phyloP scores from a whole-genome alignment of 2,888 invertebrate genomes.

The Choreutis nemorana region DNA sequence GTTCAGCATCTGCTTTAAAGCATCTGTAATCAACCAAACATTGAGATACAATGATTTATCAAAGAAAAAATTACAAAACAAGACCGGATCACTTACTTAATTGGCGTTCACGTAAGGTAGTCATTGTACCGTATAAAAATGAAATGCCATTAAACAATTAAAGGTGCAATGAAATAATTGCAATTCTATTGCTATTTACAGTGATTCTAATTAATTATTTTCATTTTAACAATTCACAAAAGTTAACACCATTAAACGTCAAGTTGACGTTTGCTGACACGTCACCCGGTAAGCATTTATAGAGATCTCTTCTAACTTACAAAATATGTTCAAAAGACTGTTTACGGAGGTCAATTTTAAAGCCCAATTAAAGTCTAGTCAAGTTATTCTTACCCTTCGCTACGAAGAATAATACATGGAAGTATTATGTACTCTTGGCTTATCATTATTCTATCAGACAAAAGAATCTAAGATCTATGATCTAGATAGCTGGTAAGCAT shows the following conservation, averaged over 20 bases:
- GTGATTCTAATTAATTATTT: not conserved
- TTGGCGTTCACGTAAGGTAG: slow-evolving; percentile 75
- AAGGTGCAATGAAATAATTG: slow-evolving; percentile 6
- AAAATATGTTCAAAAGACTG: too few species aligned
- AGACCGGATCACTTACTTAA: slow-evolving; percentile 62
- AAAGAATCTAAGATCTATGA: too few species aligned
- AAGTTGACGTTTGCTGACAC: slow-evolving; percentile 11
- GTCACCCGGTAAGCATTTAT: too few species aligned
- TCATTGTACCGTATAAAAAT: slow-evolving; percentile 51
- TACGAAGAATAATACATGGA: too few species aligned
- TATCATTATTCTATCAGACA: too few species aligned
- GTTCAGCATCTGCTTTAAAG: slow-evolving; percentile 95
- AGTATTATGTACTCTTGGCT: too few species aligned
- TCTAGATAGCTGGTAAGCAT: too few species aligned
- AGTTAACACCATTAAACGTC: slow-evolving; percentile 5
- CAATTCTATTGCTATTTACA: slow-evolving; percentile 2
- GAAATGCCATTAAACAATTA: slow-evolving; percentile 20
- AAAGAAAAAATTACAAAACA: not conserved
- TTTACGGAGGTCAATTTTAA: too few species aligned
- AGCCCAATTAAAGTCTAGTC: too few species aligned
- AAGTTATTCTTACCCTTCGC: too few species aligned
- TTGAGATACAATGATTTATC: not conserved
- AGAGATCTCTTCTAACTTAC: too few species aligned
- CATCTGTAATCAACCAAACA: slow-evolving; percentile 68
- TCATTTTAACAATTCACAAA: not conserved